Evolutionary conservation across 1,140 invertebrate genomes (phyloP).

Genomic region (Kradibia gibbosae): DNA sequence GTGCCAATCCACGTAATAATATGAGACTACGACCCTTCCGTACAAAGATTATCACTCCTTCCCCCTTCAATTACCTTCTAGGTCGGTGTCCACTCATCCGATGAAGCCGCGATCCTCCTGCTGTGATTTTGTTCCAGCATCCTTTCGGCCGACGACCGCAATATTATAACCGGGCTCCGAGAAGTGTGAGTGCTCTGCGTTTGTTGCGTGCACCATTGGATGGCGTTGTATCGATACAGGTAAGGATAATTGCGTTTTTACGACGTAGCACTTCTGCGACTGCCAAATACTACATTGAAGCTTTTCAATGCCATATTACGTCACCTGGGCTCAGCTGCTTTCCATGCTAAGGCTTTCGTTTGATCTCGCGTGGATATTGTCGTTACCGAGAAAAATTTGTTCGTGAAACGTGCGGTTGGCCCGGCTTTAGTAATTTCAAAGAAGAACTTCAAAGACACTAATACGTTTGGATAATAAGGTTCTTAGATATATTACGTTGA

Average conservation of each 20-base stretch:
- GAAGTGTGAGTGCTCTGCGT: not conserved
- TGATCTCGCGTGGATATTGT: not conserved
- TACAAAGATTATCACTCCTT: conserved; percentile 39
- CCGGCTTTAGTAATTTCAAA: too few relatives aligned
- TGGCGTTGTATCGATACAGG: too few relatives aligned
- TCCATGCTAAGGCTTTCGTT: not conserved
- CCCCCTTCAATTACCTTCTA: not conserved
- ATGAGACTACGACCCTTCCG: not conserved
- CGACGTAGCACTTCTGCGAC: not conserved
- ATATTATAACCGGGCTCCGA: conserved; percentile 28
- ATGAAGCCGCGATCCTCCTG: conserved; percentile 8
- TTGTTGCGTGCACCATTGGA: not conserved
- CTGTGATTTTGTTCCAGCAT: conserved; percentile 43
- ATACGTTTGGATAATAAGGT: too few relatives aligned
- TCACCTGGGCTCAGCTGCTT: not conserved
- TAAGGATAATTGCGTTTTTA: not conserved
- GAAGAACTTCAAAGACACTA: too few relatives aligned
- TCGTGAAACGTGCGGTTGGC: not conserved
- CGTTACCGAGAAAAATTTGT: not conserved
- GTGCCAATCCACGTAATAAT: conserved; percentile 13
- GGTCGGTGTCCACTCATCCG: not conserved
- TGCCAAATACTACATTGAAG: not conserved
- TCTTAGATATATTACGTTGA: too few relatives aligned
- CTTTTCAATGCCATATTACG: not conserved
- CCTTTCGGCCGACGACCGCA: conserved; percentile 23